Evolutionary conservation across 1,140 invertebrate genomes (phyloP).

Genomic region (Asbolus verrucosus): DNA sequence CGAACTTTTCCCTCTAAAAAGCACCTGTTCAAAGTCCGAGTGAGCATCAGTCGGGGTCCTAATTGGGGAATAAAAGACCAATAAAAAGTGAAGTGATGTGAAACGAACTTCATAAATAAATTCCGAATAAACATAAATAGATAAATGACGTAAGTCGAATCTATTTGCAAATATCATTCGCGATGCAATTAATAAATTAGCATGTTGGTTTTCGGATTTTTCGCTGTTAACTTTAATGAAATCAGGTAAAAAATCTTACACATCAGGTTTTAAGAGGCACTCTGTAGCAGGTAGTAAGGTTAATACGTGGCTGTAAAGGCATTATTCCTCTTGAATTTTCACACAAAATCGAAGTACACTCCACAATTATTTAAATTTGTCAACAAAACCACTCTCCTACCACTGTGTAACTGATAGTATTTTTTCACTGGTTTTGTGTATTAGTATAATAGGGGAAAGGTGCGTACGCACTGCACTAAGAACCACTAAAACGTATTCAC

Average conservation of each 20-base stretch:
- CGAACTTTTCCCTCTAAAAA: slow-evolving; percentile 22
- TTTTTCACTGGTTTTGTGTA: slow-evolving; percentile 48
- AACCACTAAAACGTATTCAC: slow-evolving; percentile 48
- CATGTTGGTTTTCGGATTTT: background rate
- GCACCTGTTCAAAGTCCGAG: slow-evolving; percentile 12
- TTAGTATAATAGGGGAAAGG: slow-evolving; percentile 39
- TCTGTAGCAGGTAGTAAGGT: slow-evolving; percentile 47
- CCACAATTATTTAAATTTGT: slow-evolving; percentile 47
- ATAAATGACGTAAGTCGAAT: background rate
- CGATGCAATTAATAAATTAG: background rate
- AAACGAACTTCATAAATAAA: slow-evolving; percentile 8
- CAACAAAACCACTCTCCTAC: slow-evolving; percentile 46
- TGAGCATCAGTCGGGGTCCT: background rate
- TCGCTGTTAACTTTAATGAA: slow-evolving; percentile 4
- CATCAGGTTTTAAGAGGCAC: slow-evolving; percentile 46
- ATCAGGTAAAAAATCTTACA: slow-evolving; percentile 50
- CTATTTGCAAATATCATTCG: background rate
- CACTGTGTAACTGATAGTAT: slow-evolving; percentile 41
- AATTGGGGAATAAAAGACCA: slow-evolving; percentile 7
- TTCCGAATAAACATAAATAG: slow-evolving; percentile 1
- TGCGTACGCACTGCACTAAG: slow-evolving; percentile 48
- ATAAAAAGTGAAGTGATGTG: slow-evolving; percentile 1
- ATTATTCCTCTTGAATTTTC: slow-evolving; percentile 38
- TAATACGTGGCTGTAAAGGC: slow-evolving; percentile 51
- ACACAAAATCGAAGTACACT: slow-evolving; percentile 20